These are phyloP conservation scores for Aptenodytes patagonicus DNA, from an alignment of 2,113 vertebrate species.

Conservation along the genomic window DNA sequence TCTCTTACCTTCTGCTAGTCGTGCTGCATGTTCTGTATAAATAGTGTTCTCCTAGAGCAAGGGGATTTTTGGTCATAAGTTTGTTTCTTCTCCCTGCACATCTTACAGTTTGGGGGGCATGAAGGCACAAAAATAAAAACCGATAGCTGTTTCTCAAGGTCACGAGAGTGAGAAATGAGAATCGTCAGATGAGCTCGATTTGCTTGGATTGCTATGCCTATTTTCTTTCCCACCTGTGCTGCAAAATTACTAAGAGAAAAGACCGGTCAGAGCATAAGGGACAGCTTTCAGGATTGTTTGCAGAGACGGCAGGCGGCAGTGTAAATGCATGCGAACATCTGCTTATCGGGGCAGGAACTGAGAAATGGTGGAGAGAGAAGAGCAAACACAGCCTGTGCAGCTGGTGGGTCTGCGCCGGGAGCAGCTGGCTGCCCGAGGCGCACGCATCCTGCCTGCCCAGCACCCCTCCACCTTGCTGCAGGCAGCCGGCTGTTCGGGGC, in stretches of 20 bases:
- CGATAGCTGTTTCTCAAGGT: accelerated
- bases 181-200: neutral
- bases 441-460: neutral
- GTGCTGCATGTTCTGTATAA: accelerated
- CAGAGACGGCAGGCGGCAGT: neutral
- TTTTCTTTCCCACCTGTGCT: neutral
- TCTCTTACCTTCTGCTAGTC: accelerated
- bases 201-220: accelerated
- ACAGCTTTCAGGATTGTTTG: neutral
- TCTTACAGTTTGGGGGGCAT: no score
- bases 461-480: neutral
- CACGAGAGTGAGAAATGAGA: neutral
- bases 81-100: neutral
- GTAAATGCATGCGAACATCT: neutral
- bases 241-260: neutral
- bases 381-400: neutral
- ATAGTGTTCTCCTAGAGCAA: neutral
- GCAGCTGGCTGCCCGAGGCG: neutral
- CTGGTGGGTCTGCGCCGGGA: neutral
- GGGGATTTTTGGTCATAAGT: neutral
- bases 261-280: accelerated
- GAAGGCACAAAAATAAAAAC: neutral
- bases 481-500: neutral
- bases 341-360: neutral
- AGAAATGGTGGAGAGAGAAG: accelerated